Conservation (phyloP, 2,113 vertebrate genomes). For the Eulacestoma nigropectus region DNA sequence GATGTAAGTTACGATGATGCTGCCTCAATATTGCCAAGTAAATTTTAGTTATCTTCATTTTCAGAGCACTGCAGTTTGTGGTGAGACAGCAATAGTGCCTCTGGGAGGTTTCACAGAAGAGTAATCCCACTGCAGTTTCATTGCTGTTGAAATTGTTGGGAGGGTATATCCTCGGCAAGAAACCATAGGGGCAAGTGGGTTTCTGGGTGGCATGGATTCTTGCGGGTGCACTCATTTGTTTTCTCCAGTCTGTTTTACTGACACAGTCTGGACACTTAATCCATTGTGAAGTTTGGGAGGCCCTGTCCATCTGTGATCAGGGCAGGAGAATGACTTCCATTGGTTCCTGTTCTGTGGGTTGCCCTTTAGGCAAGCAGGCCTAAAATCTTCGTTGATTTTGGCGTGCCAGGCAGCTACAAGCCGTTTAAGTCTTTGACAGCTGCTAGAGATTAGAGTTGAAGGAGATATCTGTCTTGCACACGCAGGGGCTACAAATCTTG, state of each 20-base stretch:
- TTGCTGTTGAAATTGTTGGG: neutral
- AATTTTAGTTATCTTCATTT: neutral
- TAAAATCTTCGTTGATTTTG: neutral
- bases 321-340: neutral
- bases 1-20: fast-evolving
- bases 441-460: conserved; percentile 34
- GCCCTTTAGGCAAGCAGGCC: neutral
- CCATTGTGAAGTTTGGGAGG: neutral
- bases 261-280: neutral
- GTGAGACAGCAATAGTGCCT: neutral
- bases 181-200: neutral
- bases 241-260: neutral
- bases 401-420: neutral
- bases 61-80: neutral
- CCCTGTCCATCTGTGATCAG: neutral
- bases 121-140: neutral
- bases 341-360: neutral
- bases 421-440: conserved; percentile 8
- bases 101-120: neutral
- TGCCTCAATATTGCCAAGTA: neutral
- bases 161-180: neutral
- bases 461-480: conserved; percentile 11
- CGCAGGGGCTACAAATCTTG: neutral
- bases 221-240: neutral
- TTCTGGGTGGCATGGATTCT: neutral